These are phyloP conservation scores for Tragelaphus strepsiceros DNA, from an alignment of 2,113 vertebrate species.

Conservation along the genomic window DNA sequence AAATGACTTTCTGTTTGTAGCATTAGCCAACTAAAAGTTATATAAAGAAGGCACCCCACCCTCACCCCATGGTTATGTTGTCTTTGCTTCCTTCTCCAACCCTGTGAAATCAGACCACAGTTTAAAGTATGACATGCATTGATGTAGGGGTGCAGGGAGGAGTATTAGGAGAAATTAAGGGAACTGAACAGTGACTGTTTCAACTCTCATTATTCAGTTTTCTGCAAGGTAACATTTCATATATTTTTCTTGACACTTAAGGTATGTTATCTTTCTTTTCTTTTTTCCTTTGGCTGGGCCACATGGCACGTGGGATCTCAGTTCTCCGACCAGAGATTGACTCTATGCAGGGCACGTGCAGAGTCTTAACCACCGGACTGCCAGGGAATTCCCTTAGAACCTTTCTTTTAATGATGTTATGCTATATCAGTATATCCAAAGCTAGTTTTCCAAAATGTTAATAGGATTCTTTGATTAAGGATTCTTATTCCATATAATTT, in stretches of 20 bases:
- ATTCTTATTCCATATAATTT: neutral
- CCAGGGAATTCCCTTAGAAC: neutral
- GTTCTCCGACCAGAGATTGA: neutral
- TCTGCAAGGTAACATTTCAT: neutral
- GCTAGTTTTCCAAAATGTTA: neutral
- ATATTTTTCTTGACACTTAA: neutral
- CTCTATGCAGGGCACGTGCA: neutral
- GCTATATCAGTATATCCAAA: neutral
- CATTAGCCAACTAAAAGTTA: neutral
- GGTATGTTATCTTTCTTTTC: neutral
- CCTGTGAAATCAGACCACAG: neutral
- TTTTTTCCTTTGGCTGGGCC: neutral
- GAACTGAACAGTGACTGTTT: neutral
- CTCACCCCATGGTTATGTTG: neutral
- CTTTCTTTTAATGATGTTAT: neutral
- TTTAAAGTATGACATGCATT: neutral
- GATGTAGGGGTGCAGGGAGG: neutral
- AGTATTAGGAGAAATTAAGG: neutral
- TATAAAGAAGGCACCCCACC: neutral
- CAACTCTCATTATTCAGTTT: neutral
- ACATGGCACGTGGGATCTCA: neutral
- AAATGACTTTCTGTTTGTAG: neutral
- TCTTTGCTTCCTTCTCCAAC: neutral
- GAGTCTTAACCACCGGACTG: neutral
- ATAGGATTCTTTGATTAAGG: neutral